These are phyloP conservation scores for Chymomyza fuscimana DNA, from an alignment of 2,888 invertebrate genomes.

Conservation along the genomic window DNA sequence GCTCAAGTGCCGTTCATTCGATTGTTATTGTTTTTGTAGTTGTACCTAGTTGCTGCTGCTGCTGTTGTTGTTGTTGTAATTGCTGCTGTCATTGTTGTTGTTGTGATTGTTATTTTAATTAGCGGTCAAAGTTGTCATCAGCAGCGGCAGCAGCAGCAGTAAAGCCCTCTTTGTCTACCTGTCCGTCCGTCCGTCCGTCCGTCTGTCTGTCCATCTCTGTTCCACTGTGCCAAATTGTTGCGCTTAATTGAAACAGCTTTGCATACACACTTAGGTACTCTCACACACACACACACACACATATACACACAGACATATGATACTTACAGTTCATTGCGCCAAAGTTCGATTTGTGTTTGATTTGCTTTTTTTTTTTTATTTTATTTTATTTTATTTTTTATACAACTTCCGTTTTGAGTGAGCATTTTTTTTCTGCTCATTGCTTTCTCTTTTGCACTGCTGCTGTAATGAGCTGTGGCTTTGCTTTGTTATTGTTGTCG, in stretches of 20 bases:
- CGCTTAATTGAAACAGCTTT: neutral
- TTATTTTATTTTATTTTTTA: slow-evolving; percentile 14
- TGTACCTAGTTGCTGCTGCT: slow-evolving; percentile 40
- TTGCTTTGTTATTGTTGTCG: slow-evolving; percentile 6
- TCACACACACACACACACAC: neutral
- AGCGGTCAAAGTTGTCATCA: slow-evolving; percentile 66
- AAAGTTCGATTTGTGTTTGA: slow-evolving; percentile 14
- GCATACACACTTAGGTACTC: slow-evolving; percentile 4
- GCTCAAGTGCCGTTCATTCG: slow-evolving; percentile 53
- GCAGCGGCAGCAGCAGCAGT: neutral
- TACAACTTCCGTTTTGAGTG: slow-evolving; percentile 35
- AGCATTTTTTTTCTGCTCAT: slow-evolving; percentile 25
- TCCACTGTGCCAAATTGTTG: slow-evolving; percentile 56
- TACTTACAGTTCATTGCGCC: slow-evolving; percentile 2
- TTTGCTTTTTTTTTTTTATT: neutral
- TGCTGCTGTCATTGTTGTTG: slow-evolving; percentile 52
- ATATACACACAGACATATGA: too few relatives aligned
- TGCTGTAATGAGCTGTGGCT: slow-evolving; percentile 12
- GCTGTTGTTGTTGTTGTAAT: slow-evolving; percentile 20
- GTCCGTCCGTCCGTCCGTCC: neutral
- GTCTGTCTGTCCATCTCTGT: neutral
- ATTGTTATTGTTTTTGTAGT: slow-evolving; percentile 9
- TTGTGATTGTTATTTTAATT: slow-evolving; percentile 64
- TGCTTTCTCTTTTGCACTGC: slow-evolving; percentile 44
- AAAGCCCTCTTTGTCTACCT: neutral